Percentiles rank a stretch among this genome's conserved stretches.
Conservation (phyloP, 2,888 invertebrate species). For the Galeopsomyia nigrocyanea region DNA sequence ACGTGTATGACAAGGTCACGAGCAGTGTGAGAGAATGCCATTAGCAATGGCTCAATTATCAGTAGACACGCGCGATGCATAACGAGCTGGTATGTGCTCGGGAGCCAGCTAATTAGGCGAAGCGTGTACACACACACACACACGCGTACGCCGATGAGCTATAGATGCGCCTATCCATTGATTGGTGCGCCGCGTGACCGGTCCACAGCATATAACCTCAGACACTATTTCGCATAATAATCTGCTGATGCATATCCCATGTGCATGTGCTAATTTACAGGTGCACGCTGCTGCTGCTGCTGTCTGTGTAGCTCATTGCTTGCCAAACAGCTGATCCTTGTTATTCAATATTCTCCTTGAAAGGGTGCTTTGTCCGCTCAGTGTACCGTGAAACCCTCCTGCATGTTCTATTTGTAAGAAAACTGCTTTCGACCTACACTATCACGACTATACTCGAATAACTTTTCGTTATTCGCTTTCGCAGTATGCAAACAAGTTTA, state of each 20-base stretch:
- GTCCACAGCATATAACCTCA: not conserved
- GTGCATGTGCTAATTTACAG: not conserved
- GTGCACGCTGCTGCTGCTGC: too few species aligned
- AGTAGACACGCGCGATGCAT: not conserved
- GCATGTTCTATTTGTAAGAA: too few species aligned
- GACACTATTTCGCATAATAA: conserved; percentile 22
- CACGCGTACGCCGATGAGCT: not conserved
- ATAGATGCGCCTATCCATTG: conserved; percentile 19
- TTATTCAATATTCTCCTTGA: too few species aligned
- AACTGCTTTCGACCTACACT: too few species aligned
- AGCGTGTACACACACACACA: conserved; percentile 1
- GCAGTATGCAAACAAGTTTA: too few species aligned
- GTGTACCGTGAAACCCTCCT: too few species aligned
- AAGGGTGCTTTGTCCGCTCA: too few species aligned
- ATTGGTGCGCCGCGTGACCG: not conserved
- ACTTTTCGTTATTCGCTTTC: too few species aligned
- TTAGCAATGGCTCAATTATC: conserved; percentile 44
- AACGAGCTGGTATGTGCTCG: conserved; percentile 25
- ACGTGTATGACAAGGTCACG: too few species aligned
- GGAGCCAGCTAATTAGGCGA: conserved; percentile 34
- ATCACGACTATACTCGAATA: too few species aligned
- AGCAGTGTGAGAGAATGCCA: conserved; percentile 7
- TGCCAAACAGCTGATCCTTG: too few species aligned
- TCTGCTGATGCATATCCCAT: not conserved
- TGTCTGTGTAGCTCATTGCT: too few species aligned